Evolutionary conservation across 1,140 invertebrate species (phyloP), one percentile per base, ranked within the genome.

Genomic region (Papilio glaucus): DNA sequence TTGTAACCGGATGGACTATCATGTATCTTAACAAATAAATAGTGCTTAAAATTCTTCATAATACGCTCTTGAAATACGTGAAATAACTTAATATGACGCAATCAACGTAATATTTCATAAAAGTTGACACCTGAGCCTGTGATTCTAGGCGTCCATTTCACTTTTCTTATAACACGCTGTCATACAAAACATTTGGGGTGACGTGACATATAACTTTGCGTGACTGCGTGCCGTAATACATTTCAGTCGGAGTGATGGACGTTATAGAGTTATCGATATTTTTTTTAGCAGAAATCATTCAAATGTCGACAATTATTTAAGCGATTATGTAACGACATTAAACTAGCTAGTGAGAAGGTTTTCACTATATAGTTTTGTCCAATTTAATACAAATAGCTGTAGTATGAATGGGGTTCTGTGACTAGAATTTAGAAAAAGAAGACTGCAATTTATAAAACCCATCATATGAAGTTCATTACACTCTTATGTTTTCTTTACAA

Each of bases 131-230:
- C 62, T 65, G 62, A 39, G 62, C 33, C 38, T 24, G 18, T 53
- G 49, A 53, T 65, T 65, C 62, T 3, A 65, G 39, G 62, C 37
- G 62, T 65, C 62, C 62, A 21, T 65, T 38, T 39, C 38, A 65
- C 37, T 65, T 65, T 38, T n/a, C 37, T 65, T 38, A 65, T 65
- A 65, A 65, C 62, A 41, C 62, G 38, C 37, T 65, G 62, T 65
- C 62, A 65, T 65, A 65, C 62, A 65, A 65, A 65, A 41, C 10
- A 65, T 65, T 65, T n/a, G 41, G 29, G 38, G 62, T 24, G 62
- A 65, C 62, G 62, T 65, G 62, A 39, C 62, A 39, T 62, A 62
- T 38, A 29, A 37, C 60, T 26, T 62, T 29, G 60, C 60, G 62
- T 65, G 62, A 21, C 38, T 39, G 37, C 62, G 38, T 65, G 62